These are phyloP conservation scores for Catalaphyllia jardinei DNA, from an alignment of 64 coral and sea anemone species.

Conservation along the genomic window DNA sequence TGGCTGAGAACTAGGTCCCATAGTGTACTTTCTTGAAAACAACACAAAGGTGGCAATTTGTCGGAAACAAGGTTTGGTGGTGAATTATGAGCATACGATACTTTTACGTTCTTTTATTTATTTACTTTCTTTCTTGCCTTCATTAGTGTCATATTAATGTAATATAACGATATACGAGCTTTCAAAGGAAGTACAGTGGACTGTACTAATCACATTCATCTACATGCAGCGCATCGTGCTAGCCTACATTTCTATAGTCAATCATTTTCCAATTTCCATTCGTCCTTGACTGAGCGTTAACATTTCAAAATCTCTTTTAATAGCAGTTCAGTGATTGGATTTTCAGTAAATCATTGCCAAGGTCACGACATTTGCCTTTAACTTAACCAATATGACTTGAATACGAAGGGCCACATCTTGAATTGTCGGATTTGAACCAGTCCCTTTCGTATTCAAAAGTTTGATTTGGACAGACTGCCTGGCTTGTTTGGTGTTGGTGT, in stretches of 20 bases:
- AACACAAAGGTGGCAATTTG: too few species aligned
- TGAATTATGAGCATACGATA: too few species aligned
- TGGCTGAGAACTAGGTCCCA: too few species aligned
- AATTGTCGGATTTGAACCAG: neutral
- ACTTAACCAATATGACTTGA: conserved; percentile 4
- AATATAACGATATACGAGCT: conserved; percentile 20
- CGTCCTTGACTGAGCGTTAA: too few species aligned
- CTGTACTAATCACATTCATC: neutral
- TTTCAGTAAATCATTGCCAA: neutral
- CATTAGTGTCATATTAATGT: neutral
- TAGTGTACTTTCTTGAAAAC: too few species aligned
- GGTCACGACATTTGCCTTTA: neutral
- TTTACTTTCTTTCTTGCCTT: neutral
- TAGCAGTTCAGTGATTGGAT: neutral
- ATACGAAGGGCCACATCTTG: neutral
- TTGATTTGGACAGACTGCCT: neutral
- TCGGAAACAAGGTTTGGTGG: too few species aligned
- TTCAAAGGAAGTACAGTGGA: conserved; percentile 12
- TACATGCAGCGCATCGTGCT: neutral
- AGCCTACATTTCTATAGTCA: too few species aligned
- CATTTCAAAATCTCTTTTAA: neutral
- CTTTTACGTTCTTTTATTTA: neutral
- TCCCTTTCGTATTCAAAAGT: too few species aligned
- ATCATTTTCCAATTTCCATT: too few species aligned
- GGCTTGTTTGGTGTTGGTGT: neutral